Base-by-base conservation (phyloP, 2,797 vertebrate species). In the Crax fasciolata region DNA sequence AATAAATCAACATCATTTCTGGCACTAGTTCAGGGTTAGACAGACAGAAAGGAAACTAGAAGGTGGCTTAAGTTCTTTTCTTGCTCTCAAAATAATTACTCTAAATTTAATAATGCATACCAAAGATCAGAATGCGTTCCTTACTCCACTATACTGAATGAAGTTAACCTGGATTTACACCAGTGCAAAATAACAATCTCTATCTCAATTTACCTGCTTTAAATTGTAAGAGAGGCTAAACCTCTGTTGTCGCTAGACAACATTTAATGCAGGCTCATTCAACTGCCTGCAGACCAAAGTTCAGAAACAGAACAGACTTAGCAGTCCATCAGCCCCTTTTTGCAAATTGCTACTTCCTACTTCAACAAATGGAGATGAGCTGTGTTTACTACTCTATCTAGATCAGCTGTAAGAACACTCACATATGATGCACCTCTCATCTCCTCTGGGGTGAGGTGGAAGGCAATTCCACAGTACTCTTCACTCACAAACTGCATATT, bases 21-120 rank as follows among this genome's bases (percentile, higher is more conserved):
- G 71, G 67, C 41, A 49, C 4, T 24, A 76, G 28, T 87, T 91
- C 59, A 70, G 46, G 38, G 91, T 91, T 87, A 62, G n/a, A 87
- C 15, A 80, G 78, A 58, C 38, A 85, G 54, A 87, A 87, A 23
- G 35, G 57, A 93, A 92, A 89, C 39, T 39, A 93, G 75, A 83
- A 89, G 20, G 43, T 75, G 30, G 6, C 23, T 79, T 82, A 71
- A 85, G 57, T 43, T 89, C n/a, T 66, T 63, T 6, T 18, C 62
- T 62, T 91, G 75, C 32, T 78, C 19, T 89, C 57, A 58, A 14
- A 80, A 66, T 72, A 72, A 76, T 54, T 80, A 66, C n/a, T 80
- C 30, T 54, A 78, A 73, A 84, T 85, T 68, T 81, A 80, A 54
- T 44, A 70, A 35, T n/a, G 35, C 9, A 84, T 90, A 71, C 27